Evolutionary conservation across 1,140 invertebrate genomes (phyloP).

Genomic region (Centruroides vittatus): DNA sequence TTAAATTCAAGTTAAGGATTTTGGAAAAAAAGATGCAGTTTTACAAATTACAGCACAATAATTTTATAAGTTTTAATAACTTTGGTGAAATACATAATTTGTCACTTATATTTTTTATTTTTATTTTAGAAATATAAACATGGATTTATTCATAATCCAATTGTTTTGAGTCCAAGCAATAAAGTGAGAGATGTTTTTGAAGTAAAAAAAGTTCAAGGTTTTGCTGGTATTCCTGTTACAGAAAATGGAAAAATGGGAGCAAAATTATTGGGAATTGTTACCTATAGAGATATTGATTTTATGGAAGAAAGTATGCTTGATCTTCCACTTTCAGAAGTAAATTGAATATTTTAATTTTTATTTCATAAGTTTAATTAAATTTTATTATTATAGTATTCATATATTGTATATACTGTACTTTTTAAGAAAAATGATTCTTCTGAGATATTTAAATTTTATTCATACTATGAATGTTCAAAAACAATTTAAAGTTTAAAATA

Average conservation of each 20-base stretch:
- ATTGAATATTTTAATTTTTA: background rate
- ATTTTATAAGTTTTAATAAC: too few relatives aligned
- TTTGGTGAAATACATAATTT: too few relatives aligned
- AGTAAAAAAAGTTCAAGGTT: slow-evolving; percentile 82
- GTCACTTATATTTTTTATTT: background rate
- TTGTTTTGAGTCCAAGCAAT: slow-evolving; percentile 75
- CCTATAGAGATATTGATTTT: slow-evolving; percentile 96
- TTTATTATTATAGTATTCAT: too few relatives aligned
- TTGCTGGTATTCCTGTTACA: slow-evolving; percentile 92
- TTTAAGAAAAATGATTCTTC: too few relatives aligned
- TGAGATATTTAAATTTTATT: too few relatives aligned
- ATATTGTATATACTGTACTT: too few relatives aligned
- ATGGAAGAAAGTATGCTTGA: slow-evolving; percentile 45
- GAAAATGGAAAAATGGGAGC: slow-evolving; percentile 86
- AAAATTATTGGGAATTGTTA: slow-evolving; percentile 87
- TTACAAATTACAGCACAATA: too few relatives aligned
- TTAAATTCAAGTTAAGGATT: too few relatives aligned
- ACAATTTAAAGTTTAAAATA: too few relatives aligned
- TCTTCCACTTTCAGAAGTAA: slow-evolving; percentile 40
- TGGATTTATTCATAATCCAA: slow-evolving; percentile 92
- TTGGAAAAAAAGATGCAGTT: too few relatives aligned
- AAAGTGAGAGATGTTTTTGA: slow-evolving; percentile 73
- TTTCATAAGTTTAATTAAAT: too few relatives aligned
- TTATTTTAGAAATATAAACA: slow-evolving; percentile 66
- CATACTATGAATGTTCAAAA: too few relatives aligned